These are phyloP conservation scores for Xenopus petersii DNA, from an alignment of 2,797 vertebrate genomes.

Conservation along the genomic window DNA sequence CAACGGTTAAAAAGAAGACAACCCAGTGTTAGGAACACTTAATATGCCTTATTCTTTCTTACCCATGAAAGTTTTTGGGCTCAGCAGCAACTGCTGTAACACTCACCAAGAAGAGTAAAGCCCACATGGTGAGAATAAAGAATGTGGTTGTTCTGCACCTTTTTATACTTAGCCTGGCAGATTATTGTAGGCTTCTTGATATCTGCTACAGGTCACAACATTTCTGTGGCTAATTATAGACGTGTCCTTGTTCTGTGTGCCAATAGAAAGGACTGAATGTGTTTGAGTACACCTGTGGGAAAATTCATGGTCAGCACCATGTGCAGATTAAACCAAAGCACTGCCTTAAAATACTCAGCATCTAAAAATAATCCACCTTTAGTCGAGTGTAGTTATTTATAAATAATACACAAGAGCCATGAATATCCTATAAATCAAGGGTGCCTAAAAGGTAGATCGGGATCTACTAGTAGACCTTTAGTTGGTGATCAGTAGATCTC, in stretches of 20 bases:
- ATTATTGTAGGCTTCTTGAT: slow-evolving; percentile 28
- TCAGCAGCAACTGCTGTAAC: slow-evolving; percentile 70
- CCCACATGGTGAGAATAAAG: slow-evolving; percentile 70
- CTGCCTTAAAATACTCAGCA: too few relatives aligned
- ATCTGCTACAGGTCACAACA: neutral
- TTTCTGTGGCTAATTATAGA: slow-evolving; percentile 51
- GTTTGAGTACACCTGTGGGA: slow-evolving; percentile 63
- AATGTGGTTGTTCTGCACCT: neutral
- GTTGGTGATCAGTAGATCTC: too few relatives aligned
- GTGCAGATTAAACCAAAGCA: too few relatives aligned
- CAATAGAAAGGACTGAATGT: slow-evolving; percentile 38
- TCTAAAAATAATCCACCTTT: too few relatives aligned
- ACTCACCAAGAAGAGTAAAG: slow-evolving; percentile 72
- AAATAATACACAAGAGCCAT: too few relatives aligned
- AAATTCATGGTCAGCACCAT: slow-evolving; percentile 41
- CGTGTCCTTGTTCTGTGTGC: slow-evolving; percentile 53
- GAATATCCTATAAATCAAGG: too few relatives aligned
- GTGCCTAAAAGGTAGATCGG: too few relatives aligned
- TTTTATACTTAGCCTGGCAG: slow-evolving; percentile 57
- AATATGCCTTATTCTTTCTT: slow-evolving; percentile 46
- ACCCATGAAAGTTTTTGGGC: slow-evolving; percentile 76
- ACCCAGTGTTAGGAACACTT: too few relatives aligned
- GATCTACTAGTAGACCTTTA: too few relatives aligned
- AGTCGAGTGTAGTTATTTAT: too few relatives aligned
- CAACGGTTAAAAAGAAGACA: neutral